These are phyloP conservation scores for Ectemnius continuus DNA, from an alignment of 2,888 invertebrate species.

Conservation along the genomic window DNA sequence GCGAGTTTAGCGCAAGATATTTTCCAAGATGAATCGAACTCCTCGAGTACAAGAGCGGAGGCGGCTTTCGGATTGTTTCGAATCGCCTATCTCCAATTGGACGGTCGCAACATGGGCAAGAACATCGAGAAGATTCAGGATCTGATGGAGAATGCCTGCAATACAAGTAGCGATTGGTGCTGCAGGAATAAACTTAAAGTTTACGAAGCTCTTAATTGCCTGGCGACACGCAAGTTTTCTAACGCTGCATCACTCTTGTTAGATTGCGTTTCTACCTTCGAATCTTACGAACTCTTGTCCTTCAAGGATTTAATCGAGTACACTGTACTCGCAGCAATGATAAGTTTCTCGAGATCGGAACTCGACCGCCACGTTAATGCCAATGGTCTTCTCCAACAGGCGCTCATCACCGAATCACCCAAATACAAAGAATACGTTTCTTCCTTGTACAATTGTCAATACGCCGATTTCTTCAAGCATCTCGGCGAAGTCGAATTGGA, in stretches of 20 bases:
- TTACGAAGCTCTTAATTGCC: slow-evolving; percentile 83
- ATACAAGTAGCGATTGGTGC: slow-evolving; percentile 85
- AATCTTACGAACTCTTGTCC: slow-evolving; percentile 86
- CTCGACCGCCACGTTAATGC: slow-evolving; percentile 75
- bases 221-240: slow-evolving; percentile 84
- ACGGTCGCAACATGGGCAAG: slow-evolving; percentile 60
- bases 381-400: slow-evolving; percentile 86
- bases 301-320: slow-evolving; percentile 80
- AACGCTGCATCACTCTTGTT: slow-evolving; percentile 83
- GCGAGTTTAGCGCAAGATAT: slow-evolving; percentile 68
- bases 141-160: slow-evolving; percentile 74
- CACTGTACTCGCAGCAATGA: slow-evolving; percentile 76
- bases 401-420: slow-evolving; percentile 77
- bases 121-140: slow-evolving; percentile 36
- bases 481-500: slow-evolving; percentile 76
- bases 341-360: slow-evolving; percentile 74
- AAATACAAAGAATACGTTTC: slow-evolving; percentile 55
- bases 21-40: slow-evolving; percentile 70
- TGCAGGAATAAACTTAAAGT: slow-evolving; percentile 85
- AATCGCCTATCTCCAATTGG: slow-evolving; percentile 71
- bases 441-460: slow-evolving; percentile 85
- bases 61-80: slow-evolving; percentile 77
- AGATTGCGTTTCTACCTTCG: slow-evolving; percentile 86
- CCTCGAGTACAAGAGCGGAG: slow-evolving; percentile 74
- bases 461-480: slow-evolving; percentile 83